Base-by-base conservation (phyloP, 1,140 invertebrate genomes). In the Tetramorium parvispinum region DNA sequence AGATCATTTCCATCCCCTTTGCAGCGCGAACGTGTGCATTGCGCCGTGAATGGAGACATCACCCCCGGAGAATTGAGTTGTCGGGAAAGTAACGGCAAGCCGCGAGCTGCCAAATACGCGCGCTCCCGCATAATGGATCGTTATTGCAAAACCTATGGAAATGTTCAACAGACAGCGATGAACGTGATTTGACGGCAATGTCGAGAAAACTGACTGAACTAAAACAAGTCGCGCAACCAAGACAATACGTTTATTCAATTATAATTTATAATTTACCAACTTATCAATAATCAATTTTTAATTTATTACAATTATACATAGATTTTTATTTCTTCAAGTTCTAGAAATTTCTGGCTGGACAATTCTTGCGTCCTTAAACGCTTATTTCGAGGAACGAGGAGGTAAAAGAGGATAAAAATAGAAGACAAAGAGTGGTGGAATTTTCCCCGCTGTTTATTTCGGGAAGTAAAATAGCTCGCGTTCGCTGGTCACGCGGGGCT, bases 1-100 rank as follows among this genome's bases (percentile, higher is more conserved):
- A 40, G 49, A 78, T 79, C 82, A 77, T 85, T 85, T 77, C 24
- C 68, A 70, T 5, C 24, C 32, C 65, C 21, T 40, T 68, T 65
- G 11, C 75, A 13, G 4, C 61, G 4, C 61, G 76, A 65, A 32
- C 24, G 59, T 21, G 73, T 21, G 32, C 53, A 59, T 59, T 8
- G 37, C n/a, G 32, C 18, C 37, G 53, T 55, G 71, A 75, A 75
- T 75, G 13, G 51, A 55, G 11, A 75, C 51, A 75, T 75, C 71
- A 24, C n/a, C 71, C 27, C 18, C 18, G n/a, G 32, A 57, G 57
- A 77, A 77, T 77, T 59, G 18, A 63, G 57, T 63, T 21, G 40
- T 21, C 40, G 21, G 16, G 21, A 63, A 49, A 46, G 24, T 46
- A 46, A 21, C 46, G 16, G 16, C 40, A n/a, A 46, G n/a, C 13